A percentile compares a stretch with the other conserved stretches of the same genome.
Evolutionary conservation across 1,140 invertebrate genomes (phyloP).

Genomic region (Palaemon carinicauda): DNA sequence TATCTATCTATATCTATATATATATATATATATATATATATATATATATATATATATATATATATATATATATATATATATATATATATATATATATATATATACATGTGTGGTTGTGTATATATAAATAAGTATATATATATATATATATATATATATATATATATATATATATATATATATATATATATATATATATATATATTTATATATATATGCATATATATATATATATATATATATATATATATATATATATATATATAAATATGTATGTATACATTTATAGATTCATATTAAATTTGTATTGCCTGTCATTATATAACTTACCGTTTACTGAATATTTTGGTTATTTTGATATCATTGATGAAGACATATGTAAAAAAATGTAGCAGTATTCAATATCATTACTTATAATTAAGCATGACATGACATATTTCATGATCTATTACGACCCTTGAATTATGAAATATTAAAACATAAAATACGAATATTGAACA

Average conservation of each 20-base stretch:
- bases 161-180: neutral
- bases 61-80: conserved; percentile 18
- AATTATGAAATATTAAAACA: too few species aligned
- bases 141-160: neutral
- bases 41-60: neutral
- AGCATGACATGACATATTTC: too few species aligned
- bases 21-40: conserved; percentile 4
- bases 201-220: neutral
- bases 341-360: too few species aligned
- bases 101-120: neutral
- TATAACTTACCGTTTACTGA: too few species aligned
- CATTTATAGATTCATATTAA: neutral
- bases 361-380: too few species aligned
- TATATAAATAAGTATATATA: neutral
- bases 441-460: too few species aligned
- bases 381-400: too few species aligned
- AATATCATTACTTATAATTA: too few species aligned
- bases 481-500: too few species aligned
- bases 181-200: neutral
- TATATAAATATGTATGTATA: neutral
- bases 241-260: neutral
- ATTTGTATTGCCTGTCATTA: too few species aligned
- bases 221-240: neutral
- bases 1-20: neutral
- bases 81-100: conserved; percentile 19